Evolutionary conservation across 2,113 vertebrate genomes (phyloP), one percentile per base, ranked within the genome.

Genomic region (Etheostoma spectabile): DNA sequence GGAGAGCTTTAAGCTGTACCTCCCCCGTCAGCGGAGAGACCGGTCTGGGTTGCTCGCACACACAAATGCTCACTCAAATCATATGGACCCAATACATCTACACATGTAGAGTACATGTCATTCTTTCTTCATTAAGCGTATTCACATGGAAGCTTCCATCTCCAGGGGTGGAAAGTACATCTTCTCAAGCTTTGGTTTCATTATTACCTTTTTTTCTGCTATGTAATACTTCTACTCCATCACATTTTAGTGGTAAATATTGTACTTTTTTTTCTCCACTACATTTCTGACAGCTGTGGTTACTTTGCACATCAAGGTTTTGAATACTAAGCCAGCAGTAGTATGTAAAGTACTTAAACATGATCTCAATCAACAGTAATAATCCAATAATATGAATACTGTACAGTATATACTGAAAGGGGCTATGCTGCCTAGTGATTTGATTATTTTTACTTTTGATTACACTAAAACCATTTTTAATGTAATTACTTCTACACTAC

Each of bases 31-130:
- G 49, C 6, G 67, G 76, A 61, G 27, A 59, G 71, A 61, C 65
- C 18, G 35, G 22, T 42, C 56, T 24, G 49, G 81, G 75, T 83
- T 86, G 77, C 64, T 70, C 33, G 5, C 77, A 48, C 57, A 73
- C 49, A 55, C 48, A 55, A 15, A 74, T 10, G 42, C 71, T 52
- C 68, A 42, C 53, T 30, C 67, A 76, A 62, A 45, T 59, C 46
- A 61, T 22, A 52, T 30, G 35, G 38, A 46, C 15, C 56, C n/a
- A 5, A n/a, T 49, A 18, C 21, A 55, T 79, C 35, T 55, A 14
- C 8, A 12, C 8, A 11, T 46, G 35, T 22, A 14, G 6, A 38
- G 10, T 14, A 24, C 1, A 13, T 53, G 52, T 56, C 62, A 57
- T 21, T 33, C 8, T 60, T 16, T 60, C 19, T 4, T 5, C 8